phyloP scores from a whole-genome alignment of 2,113 vertebrate genomes.

The Trichomycterus rosablanca region DNA sequence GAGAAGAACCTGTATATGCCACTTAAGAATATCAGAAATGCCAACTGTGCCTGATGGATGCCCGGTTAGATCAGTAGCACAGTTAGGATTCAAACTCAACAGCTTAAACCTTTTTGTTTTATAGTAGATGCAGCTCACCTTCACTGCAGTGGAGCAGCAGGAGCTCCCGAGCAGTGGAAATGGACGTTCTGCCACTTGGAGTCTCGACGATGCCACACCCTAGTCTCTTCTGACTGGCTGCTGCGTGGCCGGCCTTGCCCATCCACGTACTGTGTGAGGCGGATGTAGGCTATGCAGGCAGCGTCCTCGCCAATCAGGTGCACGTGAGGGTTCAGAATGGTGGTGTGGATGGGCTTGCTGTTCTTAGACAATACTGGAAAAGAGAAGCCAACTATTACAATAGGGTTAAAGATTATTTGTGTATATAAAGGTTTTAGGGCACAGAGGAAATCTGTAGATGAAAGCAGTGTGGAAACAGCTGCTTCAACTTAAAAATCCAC shows the following conservation, averaged over 20 bases:
- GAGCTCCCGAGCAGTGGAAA: slow-evolving; percentile 95
- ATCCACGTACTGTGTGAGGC: slow-evolving; percentile 91
- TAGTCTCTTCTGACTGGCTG: slow-evolving; percentile 94
- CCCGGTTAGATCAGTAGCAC: too few relatives aligned
- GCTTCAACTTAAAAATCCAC: too few relatives aligned
- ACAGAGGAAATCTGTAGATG: too few relatives aligned
- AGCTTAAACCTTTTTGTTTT: too few relatives aligned
- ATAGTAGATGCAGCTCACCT: too few relatives aligned
- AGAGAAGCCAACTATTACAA: not conserved
- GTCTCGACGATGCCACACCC: slow-evolving; percentile 93
- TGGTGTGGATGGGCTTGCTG: slow-evolving; percentile 95
- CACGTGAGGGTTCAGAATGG: slow-evolving; percentile 94
- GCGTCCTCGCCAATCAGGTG: slow-evolving; percentile 94
- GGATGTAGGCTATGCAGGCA: slow-evolving; percentile 95
- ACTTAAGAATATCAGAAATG: too few relatives aligned
- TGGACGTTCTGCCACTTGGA: slow-evolving; percentile 97
- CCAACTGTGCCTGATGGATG: too few relatives aligned
- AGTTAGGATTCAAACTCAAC: too few relatives aligned
- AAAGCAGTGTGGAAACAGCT: too few relatives aligned
- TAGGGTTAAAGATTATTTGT: too few relatives aligned
- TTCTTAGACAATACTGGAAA: slow-evolving; percentile 87
- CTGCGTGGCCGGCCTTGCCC: slow-evolving; percentile 86
- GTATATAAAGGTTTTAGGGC: too few relatives aligned
- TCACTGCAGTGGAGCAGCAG: slow-evolving; percentile 91
- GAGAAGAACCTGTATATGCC: too few relatives aligned